phyloP scores from a whole-genome alignment of 2,113 vertebrate species.

The Gorilla gorilla region DNA sequence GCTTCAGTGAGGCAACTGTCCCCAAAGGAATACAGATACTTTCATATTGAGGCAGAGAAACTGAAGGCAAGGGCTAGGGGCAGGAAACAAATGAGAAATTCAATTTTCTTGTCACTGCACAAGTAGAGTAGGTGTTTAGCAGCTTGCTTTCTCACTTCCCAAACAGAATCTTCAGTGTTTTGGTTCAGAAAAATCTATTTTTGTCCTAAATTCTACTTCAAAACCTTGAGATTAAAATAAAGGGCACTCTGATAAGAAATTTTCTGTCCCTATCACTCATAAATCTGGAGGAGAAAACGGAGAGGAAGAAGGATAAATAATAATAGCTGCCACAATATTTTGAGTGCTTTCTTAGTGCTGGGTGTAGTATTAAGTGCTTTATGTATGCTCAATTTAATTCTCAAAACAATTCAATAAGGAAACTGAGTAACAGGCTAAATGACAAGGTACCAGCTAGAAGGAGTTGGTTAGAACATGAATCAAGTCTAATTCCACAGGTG shows the following conservation, averaged over 20 bases:
- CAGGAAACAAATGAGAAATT: slow-evolving; percentile 46
- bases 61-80: background rate
- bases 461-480: background rate
- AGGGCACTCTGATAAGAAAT: background rate
- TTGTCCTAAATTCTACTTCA: slow-evolving; percentile 37
- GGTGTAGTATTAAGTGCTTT: background rate
- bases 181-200: slow-evolving; percentile 53
- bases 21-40: background rate
- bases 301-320: background rate
- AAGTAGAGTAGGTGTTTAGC: slow-evolving; percentile 12
- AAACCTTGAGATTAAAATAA: slow-evolving; percentile 40
- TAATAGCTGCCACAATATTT: background rate
- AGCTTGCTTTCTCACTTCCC: slow-evolving; percentile 45
- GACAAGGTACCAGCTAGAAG: background rate
- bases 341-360: background rate
- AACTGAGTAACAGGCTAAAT: background rate
- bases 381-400: background rate
- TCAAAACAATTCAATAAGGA: background rate
- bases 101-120: background rate
- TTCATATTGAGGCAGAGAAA: background rate
- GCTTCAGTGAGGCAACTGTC: background rate
- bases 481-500: background rate
- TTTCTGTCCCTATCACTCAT: background rate
- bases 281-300: background rate
- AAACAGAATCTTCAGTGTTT: slow-evolving; percentile 55